These are phyloP conservation scores for Tiliqua scincoides DNA, from an alignment of 2,113 vertebrate genomes.

Conservation along the genomic window DNA sequence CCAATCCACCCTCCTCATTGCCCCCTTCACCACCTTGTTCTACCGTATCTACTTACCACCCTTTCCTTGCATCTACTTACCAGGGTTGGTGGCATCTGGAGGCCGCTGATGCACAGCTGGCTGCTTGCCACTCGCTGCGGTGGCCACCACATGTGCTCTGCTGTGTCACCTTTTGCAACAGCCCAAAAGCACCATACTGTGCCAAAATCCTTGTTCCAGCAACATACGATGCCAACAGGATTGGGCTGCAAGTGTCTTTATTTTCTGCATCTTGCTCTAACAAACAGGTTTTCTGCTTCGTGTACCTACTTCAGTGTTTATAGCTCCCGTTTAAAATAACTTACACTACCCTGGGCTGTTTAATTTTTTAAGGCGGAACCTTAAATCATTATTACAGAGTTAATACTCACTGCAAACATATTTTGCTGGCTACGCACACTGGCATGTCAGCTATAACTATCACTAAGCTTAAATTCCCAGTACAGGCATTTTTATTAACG, in stretches of 20 bases:
- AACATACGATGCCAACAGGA: too few relatives aligned
- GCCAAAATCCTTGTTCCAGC: too few relatives aligned
- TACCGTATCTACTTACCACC: too few relatives aligned
- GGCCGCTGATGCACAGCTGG: too few relatives aligned
- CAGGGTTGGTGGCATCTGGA: too few relatives aligned
- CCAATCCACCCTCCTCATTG: too few relatives aligned
- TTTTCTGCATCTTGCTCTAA: background rate
- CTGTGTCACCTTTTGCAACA: too few relatives aligned
- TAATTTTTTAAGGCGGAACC: background rate
- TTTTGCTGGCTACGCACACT: background rate
- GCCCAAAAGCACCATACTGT: too few relatives aligned
- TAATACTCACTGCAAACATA: background rate
- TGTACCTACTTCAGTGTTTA: background rate
- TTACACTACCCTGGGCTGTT: background rate
- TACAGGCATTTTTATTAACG: background rate
- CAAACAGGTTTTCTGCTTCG: background rate
- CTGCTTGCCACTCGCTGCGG: too few relatives aligned
- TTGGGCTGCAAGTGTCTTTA: background rate
- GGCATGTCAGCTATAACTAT: background rate
- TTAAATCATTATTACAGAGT: constrained; percentile 34
- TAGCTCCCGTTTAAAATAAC: constrained; percentile 27
- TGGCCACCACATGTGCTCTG: too few relatives aligned
- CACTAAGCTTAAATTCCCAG: background rate
- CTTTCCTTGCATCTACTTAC: too few relatives aligned
- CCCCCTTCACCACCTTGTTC: too few relatives aligned